Base-by-base conservation (phyloP, 2,888 invertebrate species). In the Drosophila anomelani region DNA sequence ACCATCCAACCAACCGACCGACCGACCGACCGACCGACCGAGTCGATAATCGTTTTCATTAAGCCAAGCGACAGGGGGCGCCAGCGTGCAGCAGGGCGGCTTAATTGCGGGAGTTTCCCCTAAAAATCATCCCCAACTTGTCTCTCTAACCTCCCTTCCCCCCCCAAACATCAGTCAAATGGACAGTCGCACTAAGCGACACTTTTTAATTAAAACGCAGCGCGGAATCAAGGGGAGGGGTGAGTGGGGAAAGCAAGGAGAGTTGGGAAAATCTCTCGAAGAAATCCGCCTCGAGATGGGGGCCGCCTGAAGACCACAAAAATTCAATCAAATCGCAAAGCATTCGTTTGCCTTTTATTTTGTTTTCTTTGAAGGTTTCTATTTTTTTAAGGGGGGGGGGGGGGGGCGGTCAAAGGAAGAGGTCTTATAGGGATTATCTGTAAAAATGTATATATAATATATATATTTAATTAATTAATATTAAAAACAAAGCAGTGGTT, bases 141-240 rank as follows among this genome's bases (percentile, higher is more conserved):
- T 15, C 17, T 13, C 20, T 1, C 12, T 41, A 8, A 29, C 29
- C 29, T 29, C 29, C 29, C 29, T 29, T 8, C 7, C 29, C 29
- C 7, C 43, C 55, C 29, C 71, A 26, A 26, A 26, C 77, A 85
- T 85, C 88, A 79, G 71, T 88, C 88, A 85, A 88, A 85, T 80
- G 88, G 81, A 79, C 88, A 80, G 69, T 75, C 84, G 54, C 79
- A 80, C 84, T 79, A 81, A 78, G 81, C 87, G 81, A 84, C 89
- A 85, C 82, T 85, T 85, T 89, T 88, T 90, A 89, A 90, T 89
- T 90, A 89, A 88, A 89, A 83, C 78, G 76, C 76, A 74, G 34
- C 76, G 78, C 6, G 34, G 5, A 77, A 73, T 78, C 74, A 75
- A 73, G 60, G 64, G 60, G 58, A 47, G 9, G 17, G 5, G 23